These are phyloP conservation scores for Silurus meridionalis DNA, from an alignment of 2,113 vertebrate species.

Conservation along the genomic window DNA sequence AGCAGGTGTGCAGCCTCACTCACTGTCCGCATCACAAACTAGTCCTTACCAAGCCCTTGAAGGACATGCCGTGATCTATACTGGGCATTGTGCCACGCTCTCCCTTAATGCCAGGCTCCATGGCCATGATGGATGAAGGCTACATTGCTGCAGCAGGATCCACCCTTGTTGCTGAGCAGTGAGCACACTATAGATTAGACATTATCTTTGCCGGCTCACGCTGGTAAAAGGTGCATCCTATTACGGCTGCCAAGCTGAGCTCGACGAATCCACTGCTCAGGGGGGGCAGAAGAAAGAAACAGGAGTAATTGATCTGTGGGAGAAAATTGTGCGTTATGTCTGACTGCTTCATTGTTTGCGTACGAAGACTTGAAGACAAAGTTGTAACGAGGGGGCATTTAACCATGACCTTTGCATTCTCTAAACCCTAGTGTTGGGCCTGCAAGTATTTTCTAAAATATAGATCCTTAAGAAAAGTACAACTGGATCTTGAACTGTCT, in stretches of 20 bases:
- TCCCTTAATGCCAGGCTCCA: slow-evolving; percentile 32
- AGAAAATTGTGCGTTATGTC: slow-evolving; percentile 38
- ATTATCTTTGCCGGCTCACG: slow-evolving; percentile 43
- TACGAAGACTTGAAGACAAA: slow-evolving; percentile 37
- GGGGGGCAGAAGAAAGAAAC: slow-evolving; percentile 31
- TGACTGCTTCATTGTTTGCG: slow-evolving; percentile 48
- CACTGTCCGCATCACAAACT: slow-evolving; percentile 27
- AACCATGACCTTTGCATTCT: slow-evolving; percentile 41
- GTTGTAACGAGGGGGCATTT: slow-evolving; percentile 40
- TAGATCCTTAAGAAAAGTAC: background rate
- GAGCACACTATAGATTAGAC: slow-evolving; percentile 50
- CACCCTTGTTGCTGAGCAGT: slow-evolving; percentile 45
- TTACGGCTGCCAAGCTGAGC: slow-evolving; percentile 33
- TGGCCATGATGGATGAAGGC: slow-evolving; percentile 49
- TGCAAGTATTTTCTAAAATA: slow-evolving; percentile 31
- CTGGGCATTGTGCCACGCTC: slow-evolving; percentile 20
- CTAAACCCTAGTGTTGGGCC: slow-evolving; percentile 18
- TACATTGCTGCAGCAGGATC: slow-evolving; percentile 26
- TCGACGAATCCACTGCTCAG: slow-evolving; percentile 16
- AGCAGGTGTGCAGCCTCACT: background rate
- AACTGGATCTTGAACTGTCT: slow-evolving; percentile 3
- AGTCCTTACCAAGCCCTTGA: slow-evolving; percentile 16
- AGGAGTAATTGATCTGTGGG: slow-evolving; percentile 48
- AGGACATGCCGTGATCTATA: slow-evolving; percentile 39
- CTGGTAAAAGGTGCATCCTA: slow-evolving; percentile 39